These are phyloP conservation scores for Chiridota heheva DNA, from an alignment of 35 echinoderm and acorn worm species.

Conservation along the genomic window DNA sequence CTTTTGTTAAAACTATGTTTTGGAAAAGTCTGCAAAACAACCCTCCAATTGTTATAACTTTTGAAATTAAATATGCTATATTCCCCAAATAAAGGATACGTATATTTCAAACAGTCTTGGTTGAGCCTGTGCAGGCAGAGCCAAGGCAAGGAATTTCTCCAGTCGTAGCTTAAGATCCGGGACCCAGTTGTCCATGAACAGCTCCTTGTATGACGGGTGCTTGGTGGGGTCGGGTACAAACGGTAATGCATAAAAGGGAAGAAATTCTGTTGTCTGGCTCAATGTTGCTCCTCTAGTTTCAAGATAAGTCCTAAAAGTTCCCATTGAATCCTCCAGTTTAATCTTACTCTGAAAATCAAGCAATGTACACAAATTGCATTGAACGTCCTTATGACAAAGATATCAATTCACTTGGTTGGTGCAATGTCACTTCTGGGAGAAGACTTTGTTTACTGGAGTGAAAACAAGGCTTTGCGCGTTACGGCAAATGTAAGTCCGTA, in stretches of 20 bases:
- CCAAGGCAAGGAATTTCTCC: slow-evolving; percentile 91
- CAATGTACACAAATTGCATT: no score
- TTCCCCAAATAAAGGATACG: slow-evolving; percentile 62
- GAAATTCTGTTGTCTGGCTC: slow-evolving; percentile 97
- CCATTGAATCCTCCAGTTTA: slow-evolving; percentile 83
- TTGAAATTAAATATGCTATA: background rate
- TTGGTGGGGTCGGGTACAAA: slow-evolving; percentile 95
- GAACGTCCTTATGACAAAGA: background rate
- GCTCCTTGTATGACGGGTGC: slow-evolving; percentile 93
- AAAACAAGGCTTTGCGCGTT: no score
- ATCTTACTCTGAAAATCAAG: slow-evolving; percentile 61
- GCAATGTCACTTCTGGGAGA: no score
- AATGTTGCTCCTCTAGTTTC: slow-evolving; percentile 83
- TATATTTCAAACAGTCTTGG: slow-evolving; percentile 90
- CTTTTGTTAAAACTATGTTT: no score
- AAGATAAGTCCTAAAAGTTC: slow-evolving; percentile 76
- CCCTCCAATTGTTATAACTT: background rate
- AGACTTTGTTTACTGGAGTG: no score
- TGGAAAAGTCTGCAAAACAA: no score
- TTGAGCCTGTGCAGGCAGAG: slow-evolving; percentile 77
- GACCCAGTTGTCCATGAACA: slow-evolving; percentile 90
- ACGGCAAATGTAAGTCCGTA: no score
- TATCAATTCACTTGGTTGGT: background rate
- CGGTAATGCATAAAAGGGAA: slow-evolving; percentile 96
- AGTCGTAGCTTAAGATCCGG: slow-evolving; percentile 79